Evolutionary conservation across 2,113 vertebrate genomes (phyloP), one percentile per base, ranked within the genome.

Genomic region (Tyrannus savana): DNA sequence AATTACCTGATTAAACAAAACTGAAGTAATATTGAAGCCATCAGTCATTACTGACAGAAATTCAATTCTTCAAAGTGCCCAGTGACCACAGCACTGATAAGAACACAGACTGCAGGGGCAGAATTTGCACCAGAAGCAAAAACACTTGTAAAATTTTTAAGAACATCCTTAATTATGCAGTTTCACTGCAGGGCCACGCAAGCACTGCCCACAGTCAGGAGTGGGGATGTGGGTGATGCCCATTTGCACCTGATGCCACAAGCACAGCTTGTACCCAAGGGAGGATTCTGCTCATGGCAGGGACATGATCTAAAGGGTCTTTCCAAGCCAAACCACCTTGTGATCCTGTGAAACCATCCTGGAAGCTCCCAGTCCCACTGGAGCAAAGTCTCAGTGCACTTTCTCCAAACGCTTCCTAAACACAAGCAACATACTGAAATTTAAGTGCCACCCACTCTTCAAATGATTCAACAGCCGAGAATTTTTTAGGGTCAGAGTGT

Each of bases 201-300:
- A 16, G 31, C 2, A 25, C 35, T 30, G 24, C 7, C n/a, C 55
- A 7, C 44, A 3, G 41, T 1, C 10, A 18, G 37, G n/a, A 53
- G 18, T 25, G 37, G 23, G 30, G 55, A 49, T 5, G 0, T 7
- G 4, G 23, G 44, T 0, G 9, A 52, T 2, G 25, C 28, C 47
- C 9, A 3, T 31, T 66, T 56, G 25, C 24, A 14, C 1, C 5
- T 7, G 53, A 35, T n/a, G n/a, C 19, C 53, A 35, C 25, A 53
- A n/a, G 23, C 39, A 7, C 31, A 52, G 27, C n/a, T 15, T 12
- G 53, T 21, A 9, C 47, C 39, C 58, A 35, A 52, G 37, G n/a
- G 3, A 67, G 24, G 31, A 66, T 44, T 66, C 14, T 30, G 23
- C 41, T 21, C 30, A 14, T 25, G 39, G 37, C 39, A 55, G 30